phyloP scores from a whole-genome alignment of 2,113 vertebrate genomes.

The Ifrita kowaldi region DNA sequence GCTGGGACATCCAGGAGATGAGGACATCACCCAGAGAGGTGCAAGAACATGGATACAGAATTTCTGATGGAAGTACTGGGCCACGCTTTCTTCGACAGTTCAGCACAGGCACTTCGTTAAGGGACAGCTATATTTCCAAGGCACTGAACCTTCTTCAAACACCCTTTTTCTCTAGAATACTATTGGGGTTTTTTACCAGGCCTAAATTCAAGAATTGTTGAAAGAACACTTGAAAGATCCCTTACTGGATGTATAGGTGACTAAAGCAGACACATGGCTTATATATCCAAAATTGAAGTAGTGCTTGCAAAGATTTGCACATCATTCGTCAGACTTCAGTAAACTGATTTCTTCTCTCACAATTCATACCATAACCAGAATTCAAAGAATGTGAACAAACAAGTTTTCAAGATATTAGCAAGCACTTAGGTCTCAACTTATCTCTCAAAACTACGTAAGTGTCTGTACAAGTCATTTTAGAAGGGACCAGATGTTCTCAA shows the following conservation, averaged over 20 bases:
- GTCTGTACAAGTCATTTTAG: background rate
- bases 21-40: background rate
- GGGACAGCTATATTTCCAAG: background rate
- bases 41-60: background rate
- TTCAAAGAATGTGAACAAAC: conserved; percentile 24
- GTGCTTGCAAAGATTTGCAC: background rate
- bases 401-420: background rate
- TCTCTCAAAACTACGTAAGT: background rate
- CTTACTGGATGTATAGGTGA: background rate
- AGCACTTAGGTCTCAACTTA: background rate
- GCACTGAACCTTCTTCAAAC: background rate
- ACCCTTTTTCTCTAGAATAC: background rate
- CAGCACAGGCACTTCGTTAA: background rate
- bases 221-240: background rate
- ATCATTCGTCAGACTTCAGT: background rate
- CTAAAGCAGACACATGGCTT: background rate
- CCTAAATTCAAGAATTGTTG: background rate
- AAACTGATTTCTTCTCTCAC: background rate
- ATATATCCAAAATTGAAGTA: background rate
- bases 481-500: background rate
- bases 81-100: background rate
- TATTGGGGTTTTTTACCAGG: background rate
- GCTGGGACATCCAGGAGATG: background rate
- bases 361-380: background rate
- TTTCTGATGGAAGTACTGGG: background rate